These are phyloP conservation scores for Colius striatus DNA, from an alignment of 2,113 vertebrate species.

Conservation along the genomic window DNA sequence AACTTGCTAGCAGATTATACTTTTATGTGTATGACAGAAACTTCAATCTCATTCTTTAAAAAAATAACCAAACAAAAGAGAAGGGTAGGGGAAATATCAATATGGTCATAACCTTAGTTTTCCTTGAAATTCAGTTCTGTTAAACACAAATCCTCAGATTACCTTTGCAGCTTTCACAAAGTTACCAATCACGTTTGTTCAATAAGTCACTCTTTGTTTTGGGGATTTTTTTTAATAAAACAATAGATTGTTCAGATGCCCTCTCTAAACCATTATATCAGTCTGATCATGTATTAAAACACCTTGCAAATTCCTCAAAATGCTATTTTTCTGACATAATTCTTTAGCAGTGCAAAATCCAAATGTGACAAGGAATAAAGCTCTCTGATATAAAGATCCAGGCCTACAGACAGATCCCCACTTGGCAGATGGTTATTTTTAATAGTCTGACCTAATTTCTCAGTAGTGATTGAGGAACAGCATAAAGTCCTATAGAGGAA, in stretches of 20 bases:
- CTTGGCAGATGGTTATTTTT: constrained; percentile 71
- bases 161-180: constrained; percentile 1
- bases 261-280: background rate
- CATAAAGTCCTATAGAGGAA: constrained; percentile 33
- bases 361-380: constrained; percentile 49
- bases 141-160: constrained; percentile 22
- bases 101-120: background rate
- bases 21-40: background rate
- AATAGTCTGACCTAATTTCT: constrained; percentile 73
- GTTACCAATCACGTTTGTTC: background rate
- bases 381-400: constrained; percentile 9
- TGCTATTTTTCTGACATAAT: constrained; percentile 29
- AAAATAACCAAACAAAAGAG: background rate
- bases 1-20: background rate
- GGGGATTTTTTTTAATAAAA: background rate
- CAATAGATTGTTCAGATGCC: background rate
- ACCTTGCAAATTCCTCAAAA: constrained; percentile 12
- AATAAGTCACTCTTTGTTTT: background rate
- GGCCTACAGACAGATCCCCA: constrained; percentile 52
- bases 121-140: constrained; percentile 51
- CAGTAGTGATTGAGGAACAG: constrained; percentile 42
- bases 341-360: background rate
- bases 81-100: background rate
- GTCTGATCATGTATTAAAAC: background rate
- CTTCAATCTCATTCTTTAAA: background rate